Conservation (phyloP, 2,888 invertebrate genomes). For the Endotricha flammealis region DNA sequence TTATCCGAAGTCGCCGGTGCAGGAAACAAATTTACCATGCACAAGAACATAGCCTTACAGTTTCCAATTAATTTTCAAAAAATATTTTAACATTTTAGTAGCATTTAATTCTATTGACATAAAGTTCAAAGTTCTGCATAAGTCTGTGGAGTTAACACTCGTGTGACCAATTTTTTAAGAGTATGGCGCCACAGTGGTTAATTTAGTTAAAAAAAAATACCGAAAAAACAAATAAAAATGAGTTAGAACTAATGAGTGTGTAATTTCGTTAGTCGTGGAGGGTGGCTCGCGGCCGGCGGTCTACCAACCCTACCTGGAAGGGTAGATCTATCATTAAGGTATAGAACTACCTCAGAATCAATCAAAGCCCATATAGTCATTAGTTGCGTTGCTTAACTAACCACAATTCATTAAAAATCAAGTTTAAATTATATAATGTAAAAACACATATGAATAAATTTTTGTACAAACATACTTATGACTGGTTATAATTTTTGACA, state of each 20-base stretch:
- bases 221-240: constrained; percentile 60
- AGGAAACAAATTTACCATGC: constrained; percentile 35
- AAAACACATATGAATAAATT: too few relatives aligned
- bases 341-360: constrained; percentile 38
- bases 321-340: constrained; percentile 48
- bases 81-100: constrained; percentile 10
- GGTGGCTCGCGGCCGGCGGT: constrained; percentile 67
- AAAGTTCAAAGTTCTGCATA: constrained; percentile 2
- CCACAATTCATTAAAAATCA: too few relatives aligned
- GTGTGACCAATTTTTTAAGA: constrained; percentile 19
- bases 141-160: constrained; percentile 1
- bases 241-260: constrained; percentile 68
- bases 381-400: constrained; percentile 13
- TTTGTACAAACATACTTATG: too few relatives aligned
- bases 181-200: constrained; percentile 31
- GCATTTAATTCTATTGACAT: neutral
- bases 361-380: constrained; percentile 41
- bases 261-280: constrained; percentile 65
- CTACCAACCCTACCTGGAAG: constrained; percentile 53
- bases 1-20: constrained; percentile 15
- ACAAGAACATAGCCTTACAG: constrained; percentile 26
- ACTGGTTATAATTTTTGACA: too few relatives aligned
- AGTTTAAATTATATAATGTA: too few relatives aligned
- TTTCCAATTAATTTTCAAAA: constrained; percentile 23
- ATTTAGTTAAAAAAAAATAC: constrained; percentile 23